phyloP scores from a whole-genome alignment of 1,140 invertebrate species.

The Vollenhovia emeryi region DNA sequence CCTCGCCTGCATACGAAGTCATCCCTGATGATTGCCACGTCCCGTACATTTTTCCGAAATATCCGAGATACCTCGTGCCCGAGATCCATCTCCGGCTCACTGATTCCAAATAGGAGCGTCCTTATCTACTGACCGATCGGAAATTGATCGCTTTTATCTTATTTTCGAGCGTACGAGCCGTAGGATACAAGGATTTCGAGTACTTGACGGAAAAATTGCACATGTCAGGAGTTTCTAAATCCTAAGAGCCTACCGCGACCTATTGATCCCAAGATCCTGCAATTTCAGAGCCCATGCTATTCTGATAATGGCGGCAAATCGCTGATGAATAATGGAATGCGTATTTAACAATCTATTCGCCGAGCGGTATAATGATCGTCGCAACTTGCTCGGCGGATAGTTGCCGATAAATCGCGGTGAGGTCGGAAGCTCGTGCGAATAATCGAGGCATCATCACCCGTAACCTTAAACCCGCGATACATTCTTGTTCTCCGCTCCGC shows the following conservation, averaged over 20 bases:
- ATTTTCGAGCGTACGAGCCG: not conserved
- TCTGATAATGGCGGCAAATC: not conserved
- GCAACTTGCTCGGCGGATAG: not conserved
- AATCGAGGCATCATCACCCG: constrained; percentile 21
- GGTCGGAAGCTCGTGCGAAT: constrained; percentile 17
- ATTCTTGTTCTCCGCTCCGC: constrained; percentile 35
- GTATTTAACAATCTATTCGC: not conserved
- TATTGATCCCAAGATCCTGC: not conserved
- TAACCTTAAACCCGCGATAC: constrained; percentile 22
- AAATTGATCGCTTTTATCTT: not conserved
- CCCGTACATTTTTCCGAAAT: constrained; percentile 22
- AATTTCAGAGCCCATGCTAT: not conserved
- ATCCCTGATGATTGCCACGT: constrained; percentile 22
- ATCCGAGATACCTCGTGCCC: not conserved
- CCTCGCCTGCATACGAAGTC: constrained; percentile 49
- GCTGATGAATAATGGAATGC: not conserved
- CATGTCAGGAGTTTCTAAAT: not conserved
- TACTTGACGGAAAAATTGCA: not conserved
- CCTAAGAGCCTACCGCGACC: not conserved
- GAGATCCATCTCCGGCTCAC: not conserved
- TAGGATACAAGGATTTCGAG: not conserved
- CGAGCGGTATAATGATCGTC: not conserved
- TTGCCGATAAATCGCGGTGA: constrained; percentile 6
- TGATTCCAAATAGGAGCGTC: not conserved
- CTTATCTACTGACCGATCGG: not conserved